phyloP scores from a whole-genome alignment of 2,113 vertebrate species.

The Pollimyrus isidori region DNA sequence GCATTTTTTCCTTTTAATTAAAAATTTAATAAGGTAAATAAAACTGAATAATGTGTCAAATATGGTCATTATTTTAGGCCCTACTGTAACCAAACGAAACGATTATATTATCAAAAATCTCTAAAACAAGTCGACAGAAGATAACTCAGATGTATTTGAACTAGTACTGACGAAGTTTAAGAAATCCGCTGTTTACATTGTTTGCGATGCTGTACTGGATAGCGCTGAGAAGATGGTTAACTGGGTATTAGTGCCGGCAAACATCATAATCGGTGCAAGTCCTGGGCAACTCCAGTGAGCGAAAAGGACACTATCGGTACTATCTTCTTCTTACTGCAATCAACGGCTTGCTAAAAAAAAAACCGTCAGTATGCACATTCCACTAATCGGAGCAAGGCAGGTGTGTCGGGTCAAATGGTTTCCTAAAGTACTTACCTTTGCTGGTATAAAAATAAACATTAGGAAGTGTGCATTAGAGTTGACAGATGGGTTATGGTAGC shows the following conservation, averaged over 20 bases:
- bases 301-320: neutral
- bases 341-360: neutral
- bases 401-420: neutral
- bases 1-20: neutral
- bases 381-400: neutral
- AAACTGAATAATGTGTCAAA: neutral
- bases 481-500: neutral
- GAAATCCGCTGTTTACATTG: neutral
- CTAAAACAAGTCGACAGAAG: neutral
- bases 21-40: neutral
- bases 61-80: neutral
- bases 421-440: constrained; percentile 5
- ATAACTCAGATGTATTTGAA: neutral
- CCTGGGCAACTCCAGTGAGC: neutral
- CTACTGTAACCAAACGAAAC: neutral
- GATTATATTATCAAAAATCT: neutral
- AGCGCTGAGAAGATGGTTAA: neutral
- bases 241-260: neutral
- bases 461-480: neutral
- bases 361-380: neutral
- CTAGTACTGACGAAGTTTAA: neutral
- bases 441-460: neutral
- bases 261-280: neutral
- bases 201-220: neutral
- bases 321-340: neutral